Evolutionary conservation across 1,140 invertebrate genomes (phyloP), one percentile per base, ranked within the genome.

Genomic region (Elysia chlorotica): DNA sequence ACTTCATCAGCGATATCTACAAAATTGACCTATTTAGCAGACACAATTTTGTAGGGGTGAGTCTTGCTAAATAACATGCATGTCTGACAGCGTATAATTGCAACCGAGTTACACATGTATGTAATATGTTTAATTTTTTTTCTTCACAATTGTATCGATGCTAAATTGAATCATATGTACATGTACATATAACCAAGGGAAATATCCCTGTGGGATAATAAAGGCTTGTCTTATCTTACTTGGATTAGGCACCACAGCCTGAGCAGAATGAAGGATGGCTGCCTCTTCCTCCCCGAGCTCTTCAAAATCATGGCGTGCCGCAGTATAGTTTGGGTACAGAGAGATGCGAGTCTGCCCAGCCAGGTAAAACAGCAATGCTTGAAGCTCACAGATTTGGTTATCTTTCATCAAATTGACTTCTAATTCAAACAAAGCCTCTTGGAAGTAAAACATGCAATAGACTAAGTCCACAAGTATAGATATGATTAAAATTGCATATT

Each of bases 281-380:
- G 65, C 56, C 28, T 67, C 63, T 33, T 53, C 65, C 21, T 74
- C 72, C 3, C 38, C 53, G 3, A 66, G 72, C 54, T 74, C 56
- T 31, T 65, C 65, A 68, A 74, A 66, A 30, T 74, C 65, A 21
- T 62, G 53, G 56, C 35, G 67, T 25, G 41, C 41, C 31, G 37
- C 25, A 37, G 30, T 33, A 53, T 56, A 69, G 53, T 57, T 69
- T 23, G 67, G 4, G 6, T 14, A 21, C 54, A 69, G 30, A 30
- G 25, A 69, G 54, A 30, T 54, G 30, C 67, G 67, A 57, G 67
- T 23, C 35, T 69, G 19, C 30, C 53, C 67, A 57, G 67, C 67
- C 10, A 69, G 41, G 37, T 59, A 69, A 1, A 69, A 21, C 67
- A 69, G 23, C 67, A 69, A 59, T n/a, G n/a, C n/a, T n/a, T n/a